Conservation (phyloP, 2,113 vertebrate species). For the Vulpes lagopus region DNA sequence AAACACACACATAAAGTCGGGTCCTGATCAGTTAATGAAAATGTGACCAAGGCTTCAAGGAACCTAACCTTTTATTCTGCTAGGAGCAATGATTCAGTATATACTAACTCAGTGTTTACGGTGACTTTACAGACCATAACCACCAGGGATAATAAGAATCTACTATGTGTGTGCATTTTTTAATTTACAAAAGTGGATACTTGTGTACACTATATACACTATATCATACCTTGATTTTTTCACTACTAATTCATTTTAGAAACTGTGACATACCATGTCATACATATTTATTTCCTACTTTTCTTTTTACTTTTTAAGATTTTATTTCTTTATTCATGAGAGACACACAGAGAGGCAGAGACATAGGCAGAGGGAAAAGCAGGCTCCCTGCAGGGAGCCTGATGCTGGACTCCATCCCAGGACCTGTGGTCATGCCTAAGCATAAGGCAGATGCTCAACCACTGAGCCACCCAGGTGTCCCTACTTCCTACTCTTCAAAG, state of each 20-base stretch:
- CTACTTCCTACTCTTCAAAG: constrained; percentile 21
- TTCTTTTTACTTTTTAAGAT: not conserved
- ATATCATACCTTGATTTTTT: not conserved
- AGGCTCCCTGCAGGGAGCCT: too few species aligned
- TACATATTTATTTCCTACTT: not conserved
- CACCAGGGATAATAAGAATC: not conserved
- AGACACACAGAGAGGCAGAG: too few species aligned
- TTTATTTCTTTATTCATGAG: too few species aligned
- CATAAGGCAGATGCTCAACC: too few species aligned
- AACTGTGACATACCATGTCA: not conserved
- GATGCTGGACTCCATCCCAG: too few species aligned
- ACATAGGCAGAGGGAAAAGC: too few species aligned
- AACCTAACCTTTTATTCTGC: not conserved
- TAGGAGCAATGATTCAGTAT: not conserved
- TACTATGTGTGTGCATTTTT: not conserved
- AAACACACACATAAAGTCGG: not conserved
- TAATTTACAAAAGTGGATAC: not conserved
- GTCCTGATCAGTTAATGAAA: not conserved
- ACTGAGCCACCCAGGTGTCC: too few species aligned
- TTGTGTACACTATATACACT: not conserved
- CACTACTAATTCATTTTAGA: constrained; percentile 19
- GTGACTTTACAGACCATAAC: not conserved
- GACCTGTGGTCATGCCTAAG: too few species aligned
- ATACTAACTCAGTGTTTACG: not conserved
- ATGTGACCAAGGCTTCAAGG: not conserved